These are phyloP conservation scores for Boleophthalmus pectinirostris DNA, from an alignment of 2,113 vertebrate genomes.

Conservation along the genomic window DNA sequence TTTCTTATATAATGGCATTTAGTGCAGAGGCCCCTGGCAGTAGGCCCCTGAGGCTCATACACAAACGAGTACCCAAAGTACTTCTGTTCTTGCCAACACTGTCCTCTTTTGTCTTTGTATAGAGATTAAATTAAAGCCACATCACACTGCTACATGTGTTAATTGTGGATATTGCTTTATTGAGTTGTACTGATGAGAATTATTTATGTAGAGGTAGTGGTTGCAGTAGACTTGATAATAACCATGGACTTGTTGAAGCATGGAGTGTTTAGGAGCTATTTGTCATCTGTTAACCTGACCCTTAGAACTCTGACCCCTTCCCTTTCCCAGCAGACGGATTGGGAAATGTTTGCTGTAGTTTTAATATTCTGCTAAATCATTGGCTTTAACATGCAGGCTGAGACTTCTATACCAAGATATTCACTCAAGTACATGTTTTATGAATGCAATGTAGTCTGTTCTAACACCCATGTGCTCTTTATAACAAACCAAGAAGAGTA, in stretches of 20 bases:
- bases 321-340: constrained; percentile 40
- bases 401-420: constrained; percentile 12
- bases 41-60: constrained; percentile 16
- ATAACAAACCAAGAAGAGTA: constrained; percentile 13
- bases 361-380: neutral
- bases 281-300: constrained; percentile 43
- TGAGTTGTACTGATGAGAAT: neutral
- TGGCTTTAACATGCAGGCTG: constrained; percentile 15
- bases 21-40: constrained; percentile 33
- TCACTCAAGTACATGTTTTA: constrained; percentile 27
- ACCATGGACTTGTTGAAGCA: constrained; percentile 53
- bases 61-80: constrained; percentile 34
- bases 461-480: neutral
- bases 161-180: neutral
- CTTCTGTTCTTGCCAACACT: constrained; percentile 16
- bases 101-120: constrained; percentile 16
- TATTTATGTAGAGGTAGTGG: constrained; percentile 11
- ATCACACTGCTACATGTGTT: neutral
- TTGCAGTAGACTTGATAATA: constrained; percentile 57
- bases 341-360: constrained; percentile 16
- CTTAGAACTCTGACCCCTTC: constrained; percentile 38
- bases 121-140: neutral
- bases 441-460: constrained; percentile 11
- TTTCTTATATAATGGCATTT: constrained; percentile 38
- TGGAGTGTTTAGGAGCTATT: constrained; percentile 37